These are phyloP conservation scores for Dipodomys ordii DNA, from an alignment of 2,113 vertebrate species.

Conservation along the genomic window DNA sequence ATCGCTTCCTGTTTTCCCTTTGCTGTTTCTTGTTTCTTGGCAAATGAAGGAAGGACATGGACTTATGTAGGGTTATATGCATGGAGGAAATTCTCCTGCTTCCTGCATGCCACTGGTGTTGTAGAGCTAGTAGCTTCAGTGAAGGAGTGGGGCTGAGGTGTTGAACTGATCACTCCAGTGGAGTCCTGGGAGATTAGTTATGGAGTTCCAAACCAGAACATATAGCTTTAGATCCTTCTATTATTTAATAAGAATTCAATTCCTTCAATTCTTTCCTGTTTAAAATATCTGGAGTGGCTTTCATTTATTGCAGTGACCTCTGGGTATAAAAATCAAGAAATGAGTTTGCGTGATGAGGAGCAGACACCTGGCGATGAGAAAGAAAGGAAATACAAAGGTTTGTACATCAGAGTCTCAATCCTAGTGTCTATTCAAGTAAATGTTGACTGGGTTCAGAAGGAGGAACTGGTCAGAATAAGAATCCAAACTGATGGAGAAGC, in stretches of 20 bases:
- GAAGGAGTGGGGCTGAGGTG: not conserved
- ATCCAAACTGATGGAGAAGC: not conserved
- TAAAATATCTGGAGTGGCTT: conserved; percentile 22
- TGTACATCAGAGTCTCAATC: not conserved
- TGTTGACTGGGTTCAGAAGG: not conserved
- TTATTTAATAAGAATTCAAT: not conserved
- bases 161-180: not conserved
- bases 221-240: not conserved
- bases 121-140: not conserved
- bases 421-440: not conserved
- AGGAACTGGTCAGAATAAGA: not conserved
- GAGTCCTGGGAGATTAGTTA: not conserved
- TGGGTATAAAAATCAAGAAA: conserved; percentile 19
- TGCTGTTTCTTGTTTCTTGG: not conserved
- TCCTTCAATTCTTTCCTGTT: conserved; percentile 31
- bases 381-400: not conserved
- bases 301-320: conserved; percentile 1
- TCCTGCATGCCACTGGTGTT: not conserved
- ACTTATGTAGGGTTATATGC: not conserved
- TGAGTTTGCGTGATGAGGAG: not conserved
- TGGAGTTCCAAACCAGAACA: not conserved
- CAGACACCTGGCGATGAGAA: not conserved
- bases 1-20: not conserved
- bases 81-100: not conserved
- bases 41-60: not conserved